These are phyloP conservation scores for Mercenaria mercenaria DNA, from an alignment of 1,140 invertebrate species.

Conservation along the genomic window DNA sequence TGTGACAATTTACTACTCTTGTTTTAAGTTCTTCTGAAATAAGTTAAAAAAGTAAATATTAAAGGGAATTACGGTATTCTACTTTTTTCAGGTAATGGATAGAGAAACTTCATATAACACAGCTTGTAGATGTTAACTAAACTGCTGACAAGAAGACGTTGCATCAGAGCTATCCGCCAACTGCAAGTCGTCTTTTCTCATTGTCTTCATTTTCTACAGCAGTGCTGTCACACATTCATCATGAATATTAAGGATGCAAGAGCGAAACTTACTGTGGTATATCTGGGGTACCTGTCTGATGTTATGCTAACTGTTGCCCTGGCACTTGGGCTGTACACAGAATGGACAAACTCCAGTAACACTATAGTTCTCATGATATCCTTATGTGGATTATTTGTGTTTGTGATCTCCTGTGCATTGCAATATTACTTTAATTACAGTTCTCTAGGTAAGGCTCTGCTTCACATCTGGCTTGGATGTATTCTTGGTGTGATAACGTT, in stretches of 20 bases:
- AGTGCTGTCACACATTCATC: not conserved
- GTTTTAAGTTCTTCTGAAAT: too few relatives aligned
- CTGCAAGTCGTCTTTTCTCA: not conserved
- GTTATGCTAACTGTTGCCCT: slow-evolving; percentile 80
- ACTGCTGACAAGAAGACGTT: not conserved
- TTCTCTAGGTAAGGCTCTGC: slow-evolving; percentile 74
- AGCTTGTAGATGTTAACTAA: not conserved
- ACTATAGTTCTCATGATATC: slow-evolving; percentile 76
- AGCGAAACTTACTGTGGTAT: slow-evolving; percentile 67
- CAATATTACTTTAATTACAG: slow-evolving; percentile 81
- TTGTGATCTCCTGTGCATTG: slow-evolving; percentile 79
- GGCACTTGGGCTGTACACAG: slow-evolving; percentile 81
- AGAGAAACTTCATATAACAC: not conserved
- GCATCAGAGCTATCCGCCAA: not conserved
- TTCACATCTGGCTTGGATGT: slow-evolving; percentile 83
- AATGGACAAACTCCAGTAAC: slow-evolving; percentile 79
- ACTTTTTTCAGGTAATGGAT: too few relatives aligned
- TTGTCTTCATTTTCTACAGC: not conserved
- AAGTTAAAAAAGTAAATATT: too few relatives aligned
- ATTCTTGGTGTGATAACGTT: slow-evolving; percentile 83
- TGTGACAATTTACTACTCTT: too few relatives aligned
- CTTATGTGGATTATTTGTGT: slow-evolving; percentile 80
- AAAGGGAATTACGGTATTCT: too few relatives aligned
- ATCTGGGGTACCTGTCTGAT: slow-evolving; percentile 77
- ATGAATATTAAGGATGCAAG: slow-evolving; percentile 65